Evolutionary conservation across 2,797 vertebrate species (phyloP).

Genomic region (Otus scops): DNA sequence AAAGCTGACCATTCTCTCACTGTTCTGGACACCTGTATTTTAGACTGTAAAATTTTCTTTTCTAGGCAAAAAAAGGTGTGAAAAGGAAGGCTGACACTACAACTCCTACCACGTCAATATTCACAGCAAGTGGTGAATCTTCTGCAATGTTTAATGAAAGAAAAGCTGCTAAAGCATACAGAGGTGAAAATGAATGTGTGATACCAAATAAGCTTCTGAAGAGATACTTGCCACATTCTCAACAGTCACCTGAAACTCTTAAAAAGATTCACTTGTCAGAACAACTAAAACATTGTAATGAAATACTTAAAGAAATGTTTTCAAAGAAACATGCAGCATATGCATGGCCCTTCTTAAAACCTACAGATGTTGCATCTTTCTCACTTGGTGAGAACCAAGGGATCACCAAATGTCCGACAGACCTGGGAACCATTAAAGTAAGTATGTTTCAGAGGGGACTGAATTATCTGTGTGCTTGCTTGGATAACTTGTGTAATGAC

Average conservation of each 20-base stretch:
- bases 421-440: conserved; percentile 88
- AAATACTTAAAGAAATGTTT: conserved; percentile 89
- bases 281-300: conserved; percentile 81
- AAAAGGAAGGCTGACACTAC: conserved; percentile 88
- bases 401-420: conserved; percentile 84
- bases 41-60: not conserved
- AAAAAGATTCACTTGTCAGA: conserved; percentile 74
- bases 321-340: conserved; percentile 87
- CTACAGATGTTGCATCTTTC: conserved; percentile 75
- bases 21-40: not conserved
- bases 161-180: conserved; percentile 54
- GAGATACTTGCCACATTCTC: conserved; percentile 76
- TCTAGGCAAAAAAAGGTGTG: conserved; percentile 82
- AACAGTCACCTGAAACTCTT: conserved; percentile 54
- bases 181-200: conserved; percentile 60
- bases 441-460: not conserved
- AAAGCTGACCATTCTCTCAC: not conserved
- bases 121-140: conserved; percentile 61
- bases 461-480: not conserved
- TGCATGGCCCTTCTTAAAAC: conserved; percentile 89
- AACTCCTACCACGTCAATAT: conserved; percentile 67
- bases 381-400: conserved; percentile 82
- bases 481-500: not conserved
- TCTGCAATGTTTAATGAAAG: conserved; percentile 46
- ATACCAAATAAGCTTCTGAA: conserved; percentile 77